Conservation (phyloP, 2,113 vertebrate genomes). For the Eudyptes chrysolophus region DNA sequence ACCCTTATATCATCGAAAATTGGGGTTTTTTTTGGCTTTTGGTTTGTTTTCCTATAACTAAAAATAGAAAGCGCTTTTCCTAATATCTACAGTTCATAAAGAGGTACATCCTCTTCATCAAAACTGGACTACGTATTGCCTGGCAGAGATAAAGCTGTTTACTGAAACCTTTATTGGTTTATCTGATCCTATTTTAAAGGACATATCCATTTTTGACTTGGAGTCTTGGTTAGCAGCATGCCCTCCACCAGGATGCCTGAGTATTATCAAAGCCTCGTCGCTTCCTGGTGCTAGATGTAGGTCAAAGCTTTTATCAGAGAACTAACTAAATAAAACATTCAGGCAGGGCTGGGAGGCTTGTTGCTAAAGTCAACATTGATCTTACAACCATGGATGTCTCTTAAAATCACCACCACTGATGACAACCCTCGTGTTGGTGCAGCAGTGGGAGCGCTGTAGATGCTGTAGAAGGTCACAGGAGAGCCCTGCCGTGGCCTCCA, state of each 20-base stretch:
- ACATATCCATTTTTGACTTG: neutral
- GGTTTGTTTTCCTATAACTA: neutral
- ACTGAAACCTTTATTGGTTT: conserved; percentile 17
- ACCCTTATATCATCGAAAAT: neutral
- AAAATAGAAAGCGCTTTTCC: neutral
- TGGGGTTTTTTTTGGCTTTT: neutral
- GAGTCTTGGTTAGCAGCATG: neutral
- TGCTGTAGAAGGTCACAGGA: neutral
- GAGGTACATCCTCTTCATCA: neutral
- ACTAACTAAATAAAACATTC: conserved; percentile 41
- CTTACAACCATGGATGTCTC: neutral
- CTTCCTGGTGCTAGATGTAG: conserved; percentile 46
- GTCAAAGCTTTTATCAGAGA: conserved; percentile 62
- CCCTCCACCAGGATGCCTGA: neutral
- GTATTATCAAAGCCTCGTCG: conserved; percentile 5
- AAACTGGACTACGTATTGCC: neutral
- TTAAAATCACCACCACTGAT: neutral
- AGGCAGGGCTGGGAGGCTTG: neutral
- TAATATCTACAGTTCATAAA: neutral
- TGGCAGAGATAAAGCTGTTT: conserved; percentile 13
- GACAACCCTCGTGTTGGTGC: neutral
- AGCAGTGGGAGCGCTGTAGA: neutral
- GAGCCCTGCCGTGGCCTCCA: neutral
- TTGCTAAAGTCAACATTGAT: conserved; percentile 13
- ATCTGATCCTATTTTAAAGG: conserved; percentile 7